Conservation (phyloP, 1,140 invertebrate species). For the Acyrthosiphon pisum region DNA sequence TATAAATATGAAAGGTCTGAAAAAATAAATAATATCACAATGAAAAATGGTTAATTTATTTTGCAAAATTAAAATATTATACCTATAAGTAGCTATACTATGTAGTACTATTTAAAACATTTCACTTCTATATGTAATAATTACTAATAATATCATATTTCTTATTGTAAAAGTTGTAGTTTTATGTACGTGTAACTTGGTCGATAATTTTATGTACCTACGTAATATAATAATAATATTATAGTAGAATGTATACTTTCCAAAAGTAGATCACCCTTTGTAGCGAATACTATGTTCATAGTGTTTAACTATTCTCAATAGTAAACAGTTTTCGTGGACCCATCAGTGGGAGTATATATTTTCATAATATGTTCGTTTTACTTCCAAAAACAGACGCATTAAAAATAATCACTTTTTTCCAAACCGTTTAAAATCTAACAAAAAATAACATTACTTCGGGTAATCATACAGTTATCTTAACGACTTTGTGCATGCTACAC, state of each 20-base stretch:
- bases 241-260: neutral
- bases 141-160: neutral
- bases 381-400: neutral
- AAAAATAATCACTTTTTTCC: neutral
- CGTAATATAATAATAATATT: neutral
- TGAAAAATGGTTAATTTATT: neutral
- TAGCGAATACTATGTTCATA: neutral
- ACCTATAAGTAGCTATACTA: neutral
- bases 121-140: neutral
- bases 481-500: neutral
- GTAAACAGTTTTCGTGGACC: neutral
- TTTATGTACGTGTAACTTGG: neutral
- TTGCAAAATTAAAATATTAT: neutral
- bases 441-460: neutral
- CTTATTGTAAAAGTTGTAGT: neutral
- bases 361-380: neutral
- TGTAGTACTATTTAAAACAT: neutral
- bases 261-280: neutral
- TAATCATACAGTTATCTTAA: constrained; percentile 3
- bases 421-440: neutral
- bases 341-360: neutral
- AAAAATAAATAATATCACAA: neutral
- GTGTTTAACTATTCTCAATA: neutral
- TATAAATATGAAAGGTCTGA: neutral
- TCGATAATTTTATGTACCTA: neutral